Conservation (phyloP, 1,140 invertebrate species). For the Achatina immaculata region DNA sequence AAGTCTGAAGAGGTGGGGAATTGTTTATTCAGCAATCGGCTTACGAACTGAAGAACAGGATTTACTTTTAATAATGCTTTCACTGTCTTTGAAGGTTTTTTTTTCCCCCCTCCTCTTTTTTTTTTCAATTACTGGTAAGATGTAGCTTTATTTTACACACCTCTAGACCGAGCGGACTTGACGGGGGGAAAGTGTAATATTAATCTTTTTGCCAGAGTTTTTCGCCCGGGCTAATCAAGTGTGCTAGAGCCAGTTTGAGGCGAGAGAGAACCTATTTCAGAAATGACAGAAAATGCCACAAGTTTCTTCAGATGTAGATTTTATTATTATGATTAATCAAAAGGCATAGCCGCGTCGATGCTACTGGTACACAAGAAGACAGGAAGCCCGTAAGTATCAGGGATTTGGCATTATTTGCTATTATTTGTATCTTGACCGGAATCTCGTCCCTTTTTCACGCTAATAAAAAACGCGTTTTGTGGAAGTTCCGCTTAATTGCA, state of each 20-base stretch:
- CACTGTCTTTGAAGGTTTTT: constrained; percentile 29
- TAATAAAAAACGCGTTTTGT: background rate
- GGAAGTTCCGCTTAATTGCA: background rate
- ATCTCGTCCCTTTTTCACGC: background rate
- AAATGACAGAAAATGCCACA: background rate
- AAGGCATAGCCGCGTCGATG: background rate
- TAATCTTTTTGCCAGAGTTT: background rate
- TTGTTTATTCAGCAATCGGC: background rate
- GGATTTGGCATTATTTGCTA: background rate
- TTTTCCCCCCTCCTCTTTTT: background rate
- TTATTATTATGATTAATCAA: constrained; percentile 16
- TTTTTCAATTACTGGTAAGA: constrained; percentile 28
- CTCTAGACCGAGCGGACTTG: background rate
- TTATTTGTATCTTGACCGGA: background rate
- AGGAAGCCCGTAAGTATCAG: background rate
- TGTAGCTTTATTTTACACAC: background rate
- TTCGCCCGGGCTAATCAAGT: background rate
- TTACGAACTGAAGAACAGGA: background rate
- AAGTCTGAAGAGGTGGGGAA: background rate
- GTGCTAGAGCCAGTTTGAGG: background rate
- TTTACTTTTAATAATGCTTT: constrained; percentile 21
- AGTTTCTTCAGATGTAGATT: background rate
- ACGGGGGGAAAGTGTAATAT: background rate
- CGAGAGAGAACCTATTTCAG: background rate
- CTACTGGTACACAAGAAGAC: background rate